Percentiles rank a stretch among this genome's conserved stretches.
phyloP scores from a whole-genome alignment of 2,113 vertebrate species.

The Emydura subglobosa region DNA sequence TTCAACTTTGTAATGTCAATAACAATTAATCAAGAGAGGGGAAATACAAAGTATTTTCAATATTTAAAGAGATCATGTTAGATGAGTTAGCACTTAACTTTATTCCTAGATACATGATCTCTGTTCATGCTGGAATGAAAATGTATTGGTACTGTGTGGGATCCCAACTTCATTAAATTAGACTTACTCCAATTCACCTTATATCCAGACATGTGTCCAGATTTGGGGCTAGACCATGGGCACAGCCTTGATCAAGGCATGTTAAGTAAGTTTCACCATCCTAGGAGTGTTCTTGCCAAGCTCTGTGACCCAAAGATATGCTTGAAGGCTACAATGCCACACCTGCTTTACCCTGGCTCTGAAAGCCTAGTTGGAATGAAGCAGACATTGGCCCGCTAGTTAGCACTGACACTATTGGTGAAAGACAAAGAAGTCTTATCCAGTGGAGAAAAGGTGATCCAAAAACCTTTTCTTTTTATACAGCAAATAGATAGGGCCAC shows the following conservation, averaged over 20 bases:
- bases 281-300: background rate
- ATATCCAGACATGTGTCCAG: background rate
- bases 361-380: background rate
- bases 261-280: background rate
- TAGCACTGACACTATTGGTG: background rate
- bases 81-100: rapidly evolving
- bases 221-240: background rate
- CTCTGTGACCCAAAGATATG: background rate
- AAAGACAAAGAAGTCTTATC: background rate
- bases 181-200: background rate
- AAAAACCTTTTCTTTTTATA: background rate
- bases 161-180: background rate
- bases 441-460: background rate
- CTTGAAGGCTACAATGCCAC: background rate
- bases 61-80: background rate
- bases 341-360: background rate
- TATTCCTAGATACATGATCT: background rate
- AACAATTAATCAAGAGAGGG: background rate
- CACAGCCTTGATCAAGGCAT: background rate
- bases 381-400: rapidly evolving
- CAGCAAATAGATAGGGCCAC: background rate
- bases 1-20: background rate
- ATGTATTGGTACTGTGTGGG: rapidly evolving
- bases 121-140: background rate
- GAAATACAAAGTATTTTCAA: background rate